Base-by-base conservation (phyloP, 2,888 invertebrate species). In the Orthonevra nobilis region DNA sequence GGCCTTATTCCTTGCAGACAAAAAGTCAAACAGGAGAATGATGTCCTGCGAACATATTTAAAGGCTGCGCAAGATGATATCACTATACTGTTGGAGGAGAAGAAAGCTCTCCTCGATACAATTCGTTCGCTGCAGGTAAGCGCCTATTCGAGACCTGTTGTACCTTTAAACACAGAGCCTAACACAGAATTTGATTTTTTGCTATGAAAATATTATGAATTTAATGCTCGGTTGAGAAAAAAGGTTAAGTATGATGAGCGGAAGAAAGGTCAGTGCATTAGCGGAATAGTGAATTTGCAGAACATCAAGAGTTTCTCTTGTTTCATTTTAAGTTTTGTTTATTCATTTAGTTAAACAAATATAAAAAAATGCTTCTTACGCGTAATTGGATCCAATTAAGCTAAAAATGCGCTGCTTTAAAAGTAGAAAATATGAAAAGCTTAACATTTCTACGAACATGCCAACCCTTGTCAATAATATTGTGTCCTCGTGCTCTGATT, bases 61-160 rank as follows among this genome's bases (percentile, higher is more conserved):
- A 91, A 90, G 79, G 91, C 93, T 0, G 94, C 95, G 0, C 95
- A 95, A 86, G 94, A 94, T 83, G 93, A 95, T 74, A 93, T 95
- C 0, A 91, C 92, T 4, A 90, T 90, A 54, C 87, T 95, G 81
- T 85, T 95, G 17, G 92, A 93, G 20, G 95, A 96, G 84, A 96
- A 95, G 84, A 92, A 92, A 82, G 91, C 92, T 46, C 89, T 96
- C 48, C 86, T 95, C 81, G 94, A 95, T 73, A 92, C 93, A 32
- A 90, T 95, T 81, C 91, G 92, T 32, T 89, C 91, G 17, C 87
- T 95, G 81, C 94, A 94, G 90, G 93, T 92, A 84, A 77, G 82
- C 89, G 7, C 7, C 10, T 50, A 52, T 42, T 36, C 48, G 34
- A 42, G 17, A 48, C 6, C 9, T 15, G n/a, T 42, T 34, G 0